Base-by-base conservation (phyloP, 2,888 invertebrate genomes). In the Heliothis peltigera region DNA sequence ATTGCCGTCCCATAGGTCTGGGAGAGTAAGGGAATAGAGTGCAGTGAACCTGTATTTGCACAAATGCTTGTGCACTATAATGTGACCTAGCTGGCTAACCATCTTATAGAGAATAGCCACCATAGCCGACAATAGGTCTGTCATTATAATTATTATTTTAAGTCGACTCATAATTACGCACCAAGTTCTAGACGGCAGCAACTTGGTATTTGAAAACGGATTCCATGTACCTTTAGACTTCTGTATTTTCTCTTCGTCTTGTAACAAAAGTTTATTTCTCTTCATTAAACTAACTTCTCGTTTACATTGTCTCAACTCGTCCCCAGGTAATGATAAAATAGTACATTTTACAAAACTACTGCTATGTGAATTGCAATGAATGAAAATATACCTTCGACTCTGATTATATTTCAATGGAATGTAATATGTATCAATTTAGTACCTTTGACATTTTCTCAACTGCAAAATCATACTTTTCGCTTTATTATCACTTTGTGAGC, bases 221-320 rank as follows among this genome's bases (percentile, higher is more conserved):
- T 10, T n/a, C 39, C n/a, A 4, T 39, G 15, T 5, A 15, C 5
- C 39, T n/a, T 39, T 15, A n/a, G n/a, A n/a, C 39, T 39, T 39
- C 39, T 39, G 39, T 5, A 39, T 4, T n/a, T 15, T 39, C 4
- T 4, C n/a, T 32, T 39, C n/a, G n/a, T 39, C n/a, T 39, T 4
- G 42, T 17, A 42, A 17, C 12, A 44, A 21, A 44, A 28, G 15
- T 43, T 25, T 39, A 5, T 44, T 39, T 55, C 28, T 18, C 7
- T 39, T 12, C 12, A 54, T 55, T 58, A 43, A 35, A 12, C 47
- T 64, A 58, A 32, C 12, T 61, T 32, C 15, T 21, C 71, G 8
- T 54, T 46, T 19, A 67, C 10, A 42, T 42, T 53, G 12, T 28
- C 63, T n/a, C 25, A 48, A 53, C 21, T 65, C 21, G 25, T 48